phyloP scores from a whole-genome alignment of 1,140 invertebrate species.

The Lasaia peninsularis region DNA sequence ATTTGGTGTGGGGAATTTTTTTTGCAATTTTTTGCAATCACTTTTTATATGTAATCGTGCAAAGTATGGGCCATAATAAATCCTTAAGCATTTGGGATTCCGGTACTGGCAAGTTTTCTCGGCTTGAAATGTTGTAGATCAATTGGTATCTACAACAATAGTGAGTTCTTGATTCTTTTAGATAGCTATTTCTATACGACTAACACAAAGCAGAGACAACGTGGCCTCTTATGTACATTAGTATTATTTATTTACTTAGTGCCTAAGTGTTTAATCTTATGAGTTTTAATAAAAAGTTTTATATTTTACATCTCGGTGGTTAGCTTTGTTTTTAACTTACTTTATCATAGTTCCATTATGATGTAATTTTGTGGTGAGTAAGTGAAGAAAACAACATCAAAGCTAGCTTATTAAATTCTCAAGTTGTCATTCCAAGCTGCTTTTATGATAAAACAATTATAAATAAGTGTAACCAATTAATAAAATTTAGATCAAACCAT shows the following conservation, averaged over 20 bases:
- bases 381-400: slow-evolving; percentile 42
- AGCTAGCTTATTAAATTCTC: slow-evolving; percentile 38
- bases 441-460: slow-evolving; percentile 29
- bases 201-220: slow-evolving; percentile 25
- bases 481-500: neutral
- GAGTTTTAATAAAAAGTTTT: slow-evolving; percentile 6
- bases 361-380: neutral
- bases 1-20: neutral
- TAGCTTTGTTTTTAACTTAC: neutral
- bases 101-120: neutral
- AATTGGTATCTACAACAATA: neutral
- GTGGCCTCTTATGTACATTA: slow-evolving; percentile 54
- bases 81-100: neutral
- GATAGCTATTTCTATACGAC: neutral
- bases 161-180: neutral
- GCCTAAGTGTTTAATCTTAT: slow-evolving; percentile 30
- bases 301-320: neutral
- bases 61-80: neutral
- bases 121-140: neutral
- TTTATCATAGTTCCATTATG: neutral
- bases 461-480: neutral
- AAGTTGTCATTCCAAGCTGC: slow-evolving; percentile 55
- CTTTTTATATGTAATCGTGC: too few relatives aligned
- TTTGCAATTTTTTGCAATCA: neutral
- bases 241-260: slow-evolving; percentile 75